Percentiles rank a stretch among this genome's conserved stretches.
These are phyloP conservation scores for Atrina japonica DNA, from an alignment of 2,888 invertebrate species.

Conservation along the genomic window DNA sequence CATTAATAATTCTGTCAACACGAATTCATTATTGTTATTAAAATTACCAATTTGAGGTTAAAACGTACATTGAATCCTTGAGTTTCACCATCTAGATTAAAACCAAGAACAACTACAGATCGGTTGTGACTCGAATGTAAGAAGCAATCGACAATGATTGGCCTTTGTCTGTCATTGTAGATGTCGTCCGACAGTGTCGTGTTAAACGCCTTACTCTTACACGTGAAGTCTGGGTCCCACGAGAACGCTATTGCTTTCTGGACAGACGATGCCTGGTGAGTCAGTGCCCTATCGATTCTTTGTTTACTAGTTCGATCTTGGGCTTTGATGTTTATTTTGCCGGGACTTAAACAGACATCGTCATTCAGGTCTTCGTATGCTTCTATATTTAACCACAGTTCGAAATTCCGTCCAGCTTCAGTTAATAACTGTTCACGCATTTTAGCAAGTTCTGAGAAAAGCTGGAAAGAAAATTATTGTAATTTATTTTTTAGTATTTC, in stretches of 20 bases:
- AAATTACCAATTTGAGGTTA: neutral
- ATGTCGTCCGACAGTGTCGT: conserved; percentile 57
- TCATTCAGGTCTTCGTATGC: conserved; percentile 66
- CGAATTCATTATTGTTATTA: neutral
- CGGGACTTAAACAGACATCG: conserved; percentile 65
- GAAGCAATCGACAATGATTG: conserved; percentile 69
- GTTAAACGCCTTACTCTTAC: conserved; percentile 52
- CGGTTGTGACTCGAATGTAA: conserved; percentile 66
- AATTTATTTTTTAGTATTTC: too few relatives aligned
- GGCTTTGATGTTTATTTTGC: conserved; percentile 47
- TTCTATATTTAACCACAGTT: conserved; percentile 71
- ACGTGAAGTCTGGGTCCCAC: conserved; percentile 72
- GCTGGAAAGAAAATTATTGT: too few relatives aligned
- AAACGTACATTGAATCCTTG: conserved; percentile 63
- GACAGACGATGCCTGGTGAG: conserved; percentile 57
- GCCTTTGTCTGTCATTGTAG: conserved; percentile 49
- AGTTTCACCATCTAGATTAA: conserved; percentile 60
- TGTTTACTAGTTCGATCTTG: conserved; percentile 55
- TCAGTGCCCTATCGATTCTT: conserved; percentile 65
- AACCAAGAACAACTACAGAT: conserved; percentile 72
- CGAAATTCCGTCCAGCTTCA: too few relatives aligned
- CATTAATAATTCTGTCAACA: neutral
- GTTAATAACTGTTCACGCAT: too few relatives aligned
- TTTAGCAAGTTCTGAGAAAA: too few relatives aligned
- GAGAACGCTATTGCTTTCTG: conserved; percentile 68